phyloP scores from a whole-genome alignment of 1,140 invertebrate species.

The Ephestia elutella region DNA sequence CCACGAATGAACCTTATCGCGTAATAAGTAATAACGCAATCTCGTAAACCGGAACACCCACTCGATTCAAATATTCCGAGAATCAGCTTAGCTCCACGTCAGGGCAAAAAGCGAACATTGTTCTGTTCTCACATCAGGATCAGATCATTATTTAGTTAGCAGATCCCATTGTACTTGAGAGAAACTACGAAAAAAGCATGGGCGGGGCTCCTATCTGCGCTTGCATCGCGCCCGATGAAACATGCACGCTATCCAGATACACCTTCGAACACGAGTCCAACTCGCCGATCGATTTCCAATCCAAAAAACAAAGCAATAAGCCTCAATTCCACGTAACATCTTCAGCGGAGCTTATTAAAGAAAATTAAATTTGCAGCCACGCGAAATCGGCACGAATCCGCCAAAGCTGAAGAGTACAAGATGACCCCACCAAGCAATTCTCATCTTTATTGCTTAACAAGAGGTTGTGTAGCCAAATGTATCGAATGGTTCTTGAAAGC shows the following conservation, averaged over 20 bases:
- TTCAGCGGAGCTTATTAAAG: constrained; percentile 61
- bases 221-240: constrained; percentile 64
- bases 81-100: constrained; percentile 9
- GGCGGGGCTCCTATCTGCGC: constrained; percentile 61
- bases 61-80: constrained; percentile 6
- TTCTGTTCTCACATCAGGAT: constrained; percentile 18
- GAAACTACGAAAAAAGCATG: constrained; percentile 71
- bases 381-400: constrained; percentile 65
- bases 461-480: neutral
- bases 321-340: constrained; percentile 24
- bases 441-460: constrained; percentile 38
- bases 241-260: constrained; percentile 65
- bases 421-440: constrained; percentile 24
- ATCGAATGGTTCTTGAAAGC: neutral
- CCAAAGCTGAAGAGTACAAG: constrained; percentile 40
- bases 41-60: constrained; percentile 7
- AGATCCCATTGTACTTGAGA: constrained; percentile 71
- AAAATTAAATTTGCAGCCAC: constrained; percentile 73
- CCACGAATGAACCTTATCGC: neutral
- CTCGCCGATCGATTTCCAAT: constrained; percentile 24
- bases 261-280: constrained; percentile 46
- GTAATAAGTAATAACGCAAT: constrained; percentile 9
- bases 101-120: constrained; percentile 40
- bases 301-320: constrained; percentile 28
- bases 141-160: constrained; percentile 71